Evolutionary conservation across 2,113 vertebrate species (phyloP).

Genomic region (Anthoscopus minutus): DNA sequence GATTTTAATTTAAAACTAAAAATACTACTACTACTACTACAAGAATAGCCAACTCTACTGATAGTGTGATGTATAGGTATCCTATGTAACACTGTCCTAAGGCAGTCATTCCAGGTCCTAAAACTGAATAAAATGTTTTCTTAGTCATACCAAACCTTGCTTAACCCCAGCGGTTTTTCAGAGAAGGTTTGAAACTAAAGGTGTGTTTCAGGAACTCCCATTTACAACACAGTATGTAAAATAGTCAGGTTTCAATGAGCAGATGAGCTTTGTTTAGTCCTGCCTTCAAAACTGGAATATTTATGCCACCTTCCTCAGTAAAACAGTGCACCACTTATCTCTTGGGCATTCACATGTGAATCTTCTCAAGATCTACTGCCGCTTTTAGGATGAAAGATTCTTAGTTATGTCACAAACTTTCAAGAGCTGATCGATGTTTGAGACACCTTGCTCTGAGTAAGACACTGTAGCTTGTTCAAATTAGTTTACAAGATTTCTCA

Average conservation of each 20-base stretch:
- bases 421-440: slow-evolving; percentile 9
- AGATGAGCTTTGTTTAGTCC: slow-evolving; percentile 1
- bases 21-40: not conserved
- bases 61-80: not conserved
- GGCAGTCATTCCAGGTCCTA: not conserved
- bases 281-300: not conserved
- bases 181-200: slow-evolving; percentile 22
- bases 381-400: slow-evolving; percentile 26
- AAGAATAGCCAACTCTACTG: not conserved
- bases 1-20: slow-evolving; percentile 32
- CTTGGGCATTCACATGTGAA: not conserved
- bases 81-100: not conserved
- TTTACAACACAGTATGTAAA: slow-evolving; percentile 20
- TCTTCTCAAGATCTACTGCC: not conserved
- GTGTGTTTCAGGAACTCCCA: not conserved
- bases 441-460: not conserved
- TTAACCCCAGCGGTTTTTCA: not conserved
- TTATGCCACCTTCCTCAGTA: not conserved
- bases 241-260: not conserved
- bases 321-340: slow-evolving; percentile 19
- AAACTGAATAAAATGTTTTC: not conserved
- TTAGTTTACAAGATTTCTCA: slow-evolving; percentile 49
- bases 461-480: slow-evolving; percentile 36
- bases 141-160: not conserved
- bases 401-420: slow-evolving; percentile 23